These are phyloP conservation scores for Aphelinus atriplicis DNA, from an alignment of 1,140 invertebrate genomes.

Conservation along the genomic window DNA sequence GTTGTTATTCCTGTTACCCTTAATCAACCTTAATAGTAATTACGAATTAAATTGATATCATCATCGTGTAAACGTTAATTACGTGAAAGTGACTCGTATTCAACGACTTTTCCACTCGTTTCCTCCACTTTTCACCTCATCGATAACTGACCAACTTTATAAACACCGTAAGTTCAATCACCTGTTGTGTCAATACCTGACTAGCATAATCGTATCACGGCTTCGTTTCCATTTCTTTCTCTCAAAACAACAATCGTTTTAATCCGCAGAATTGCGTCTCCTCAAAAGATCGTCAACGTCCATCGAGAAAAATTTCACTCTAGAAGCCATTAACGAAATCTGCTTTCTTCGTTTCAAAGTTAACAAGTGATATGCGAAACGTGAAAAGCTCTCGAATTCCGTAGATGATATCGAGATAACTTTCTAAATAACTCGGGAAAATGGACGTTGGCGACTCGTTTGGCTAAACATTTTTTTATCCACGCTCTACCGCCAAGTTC, in stretches of 20 bases:
- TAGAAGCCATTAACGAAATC: not conserved
- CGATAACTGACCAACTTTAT: no score
- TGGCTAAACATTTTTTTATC: no score
- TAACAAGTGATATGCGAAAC: constrained; percentile 40
- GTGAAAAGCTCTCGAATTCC: constrained; percentile 18
- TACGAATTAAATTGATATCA: no score
- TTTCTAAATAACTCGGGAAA: not conserved
- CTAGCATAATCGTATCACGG: constrained; percentile 38
- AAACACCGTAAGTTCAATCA: no score
- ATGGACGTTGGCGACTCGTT: constrained; percentile 10
- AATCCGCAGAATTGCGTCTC: no score
- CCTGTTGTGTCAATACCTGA: not conserved
- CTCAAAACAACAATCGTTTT: not conserved
- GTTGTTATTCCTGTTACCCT: not conserved
- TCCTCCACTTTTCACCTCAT: not conserved
- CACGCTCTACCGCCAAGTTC: no score
- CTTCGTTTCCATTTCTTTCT: constrained; percentile 21
- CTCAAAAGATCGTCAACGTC: no score
- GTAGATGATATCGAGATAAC: not conserved
- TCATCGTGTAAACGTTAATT: constrained; percentile 21
- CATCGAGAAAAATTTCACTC: not conserved
- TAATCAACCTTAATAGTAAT: constrained; percentile 10
- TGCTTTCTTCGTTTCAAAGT: constrained; percentile 13
- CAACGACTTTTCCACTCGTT: constrained; percentile 16
- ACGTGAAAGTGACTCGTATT: constrained; percentile 17